phyloP scores from a whole-genome alignment of 2,113 vertebrate species.

The Noctilio leporinus region DNA sequence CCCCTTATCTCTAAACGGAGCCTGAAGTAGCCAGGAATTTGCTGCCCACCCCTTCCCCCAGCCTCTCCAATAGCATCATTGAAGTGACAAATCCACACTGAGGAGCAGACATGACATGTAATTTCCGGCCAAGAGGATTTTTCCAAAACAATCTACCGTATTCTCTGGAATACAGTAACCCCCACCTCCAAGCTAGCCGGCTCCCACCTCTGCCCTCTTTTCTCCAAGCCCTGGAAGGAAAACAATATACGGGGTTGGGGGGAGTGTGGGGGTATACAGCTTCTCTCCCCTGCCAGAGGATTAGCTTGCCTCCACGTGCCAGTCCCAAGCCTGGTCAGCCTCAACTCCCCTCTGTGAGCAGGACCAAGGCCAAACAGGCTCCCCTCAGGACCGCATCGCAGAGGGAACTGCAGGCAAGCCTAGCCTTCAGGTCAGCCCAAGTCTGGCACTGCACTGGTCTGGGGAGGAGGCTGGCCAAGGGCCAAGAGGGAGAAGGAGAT shows the following conservation, averaged over 20 bases:
- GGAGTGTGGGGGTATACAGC: neutral
- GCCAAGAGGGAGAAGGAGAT: conserved; percentile 35
- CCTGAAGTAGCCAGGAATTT: neutral
- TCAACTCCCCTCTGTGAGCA: conserved; percentile 2
- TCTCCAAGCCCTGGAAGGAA: neutral
- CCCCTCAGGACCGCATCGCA: neutral
- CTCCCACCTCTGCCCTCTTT: neutral
- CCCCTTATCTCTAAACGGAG: neutral
- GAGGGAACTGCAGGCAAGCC: neutral
- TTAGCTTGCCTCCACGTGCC: neutral
- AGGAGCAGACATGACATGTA: conserved; percentile 27
- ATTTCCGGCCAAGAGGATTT: conserved; percentile 55
- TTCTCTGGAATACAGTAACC: conserved; percentile 44
- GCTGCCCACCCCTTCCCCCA: neutral
- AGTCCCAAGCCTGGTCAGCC: neutral
- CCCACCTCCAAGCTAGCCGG: neutral
- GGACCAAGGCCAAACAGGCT: neutral
- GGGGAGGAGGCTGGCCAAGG: conserved; percentile 28
- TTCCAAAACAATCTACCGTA: conserved; percentile 56
- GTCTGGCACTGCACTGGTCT: conserved; percentile 37
- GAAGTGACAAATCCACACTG: conserved; percentile 34
- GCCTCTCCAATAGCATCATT: neutral
- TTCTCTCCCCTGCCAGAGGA: neutral
- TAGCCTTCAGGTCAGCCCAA: conserved; percentile 27
- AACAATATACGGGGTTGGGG: neutral